Evolutionary conservation across 2,113 vertebrate species (phyloP).

Genomic region (Colinus virginianus): DNA sequence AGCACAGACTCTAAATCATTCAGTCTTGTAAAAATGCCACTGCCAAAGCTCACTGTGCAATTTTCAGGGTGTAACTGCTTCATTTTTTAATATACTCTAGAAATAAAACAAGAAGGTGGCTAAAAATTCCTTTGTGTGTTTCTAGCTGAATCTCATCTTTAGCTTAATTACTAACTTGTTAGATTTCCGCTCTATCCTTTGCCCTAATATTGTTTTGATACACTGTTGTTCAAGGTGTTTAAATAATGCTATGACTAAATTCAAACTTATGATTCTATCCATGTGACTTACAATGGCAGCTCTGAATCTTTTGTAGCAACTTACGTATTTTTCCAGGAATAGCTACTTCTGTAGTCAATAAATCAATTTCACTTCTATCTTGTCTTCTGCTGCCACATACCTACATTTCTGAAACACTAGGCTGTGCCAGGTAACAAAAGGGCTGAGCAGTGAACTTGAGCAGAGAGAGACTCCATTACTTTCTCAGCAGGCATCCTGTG

Average conservation of each 20-base stretch:
- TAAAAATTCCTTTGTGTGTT: background rate
- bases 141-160: background rate
- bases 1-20: slow-evolving; percentile 54
- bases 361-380: background rate
- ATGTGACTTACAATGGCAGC: background rate
- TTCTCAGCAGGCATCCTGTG: background rate
- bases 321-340: background rate
- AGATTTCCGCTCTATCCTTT: background rate
- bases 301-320: background rate
- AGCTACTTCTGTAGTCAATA: background rate
- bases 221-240: background rate
- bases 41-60: slow-evolving; percentile 37
- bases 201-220: background rate
- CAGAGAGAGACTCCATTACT: slow-evolving; percentile 26
- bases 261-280: background rate
- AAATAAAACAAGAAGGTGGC: slow-evolving; percentile 28
- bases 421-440: background rate
- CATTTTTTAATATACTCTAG: slow-evolving; percentile 22
- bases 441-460: background rate
- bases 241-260: background rate
- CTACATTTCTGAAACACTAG: background rate
- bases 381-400: background rate
- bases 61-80: slow-evolving; percentile 39
- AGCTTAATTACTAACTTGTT: background rate
- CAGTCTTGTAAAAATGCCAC: slow-evolving; percentile 67